phyloP scores from a whole-genome alignment of 1,140 invertebrate genomes.

The Saccostrea cuccullata region DNA sequence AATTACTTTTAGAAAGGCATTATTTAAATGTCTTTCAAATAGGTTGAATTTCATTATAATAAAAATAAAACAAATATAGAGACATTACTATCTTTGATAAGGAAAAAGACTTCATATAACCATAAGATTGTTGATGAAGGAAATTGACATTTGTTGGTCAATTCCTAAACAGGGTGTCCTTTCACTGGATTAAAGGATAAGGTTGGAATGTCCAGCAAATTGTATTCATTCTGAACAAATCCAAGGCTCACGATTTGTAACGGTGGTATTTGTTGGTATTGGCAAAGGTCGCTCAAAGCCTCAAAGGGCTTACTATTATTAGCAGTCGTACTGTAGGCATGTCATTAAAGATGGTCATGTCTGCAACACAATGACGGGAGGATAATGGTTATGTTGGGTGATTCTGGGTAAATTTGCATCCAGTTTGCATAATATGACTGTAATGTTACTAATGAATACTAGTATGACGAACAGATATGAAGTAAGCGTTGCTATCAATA shows the following conservation, averaged over 20 bases:
- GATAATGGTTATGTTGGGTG: background rate
- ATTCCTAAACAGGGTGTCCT: background rate
- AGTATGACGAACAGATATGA: no score
- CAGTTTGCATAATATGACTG: background rate
- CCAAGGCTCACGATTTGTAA: background rate
- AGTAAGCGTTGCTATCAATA: no score
- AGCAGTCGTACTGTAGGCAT: background rate
- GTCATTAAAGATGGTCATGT: slow-evolving; percentile 5
- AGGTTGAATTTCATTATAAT: no score
- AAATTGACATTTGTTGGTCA: no score
- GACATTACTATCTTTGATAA: no score
- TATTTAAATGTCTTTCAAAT: no score
- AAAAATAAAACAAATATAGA: no score
- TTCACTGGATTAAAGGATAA: background rate
- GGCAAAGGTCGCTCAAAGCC: background rate
- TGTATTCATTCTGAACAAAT: background rate
- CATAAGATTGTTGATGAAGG: no score
- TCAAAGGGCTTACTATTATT: background rate
- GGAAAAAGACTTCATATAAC: no score
- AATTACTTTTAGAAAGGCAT: no score
- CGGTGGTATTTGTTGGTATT: background rate
- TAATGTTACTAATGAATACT: no score
- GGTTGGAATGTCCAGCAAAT: background rate
- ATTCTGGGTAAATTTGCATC: background rate
- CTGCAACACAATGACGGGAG: background rate